Evolutionary conservation across 1,140 invertebrate genomes (phyloP), one percentile per base, ranked within the genome.

Genomic region (Drosophila ironensis): DNA sequence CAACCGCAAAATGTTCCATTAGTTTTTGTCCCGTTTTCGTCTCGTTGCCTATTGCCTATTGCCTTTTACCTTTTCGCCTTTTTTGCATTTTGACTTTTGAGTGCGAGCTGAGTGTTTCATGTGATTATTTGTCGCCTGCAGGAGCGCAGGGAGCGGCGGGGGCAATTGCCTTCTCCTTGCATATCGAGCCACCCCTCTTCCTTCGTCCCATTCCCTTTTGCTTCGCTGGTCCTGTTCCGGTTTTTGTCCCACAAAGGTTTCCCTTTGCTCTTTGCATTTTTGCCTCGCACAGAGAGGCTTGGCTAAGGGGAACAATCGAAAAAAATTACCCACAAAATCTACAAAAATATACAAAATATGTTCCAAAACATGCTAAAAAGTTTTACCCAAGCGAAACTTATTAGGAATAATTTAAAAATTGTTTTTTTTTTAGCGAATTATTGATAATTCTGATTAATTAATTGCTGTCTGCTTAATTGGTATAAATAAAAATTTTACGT

Each of bases 1-100:
- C 47, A 68, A 61, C 61, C 63, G 46, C 59, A 60, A 42, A 74
- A 61, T 48, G 46, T 61, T 47, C 28, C 25, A 24, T 59, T 28
- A 60, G 48, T 53, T 74, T 54, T 41, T 68, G 42, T 50, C 20
- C 14, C 33, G 6, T 53, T 12, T 3, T 28, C 17, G 27, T 19
- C 6, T 16, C 20, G 12, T 24, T 48, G 25, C 17, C 16, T n/a
- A 14, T 27, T 20, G n/a, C 14, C 20, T 12, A 30, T 42, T 28
- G 12, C 33, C 16, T 50, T 20, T 44, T 22, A 38, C 47, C 35
- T 33, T 52, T 50, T 45, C 25, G 14, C 7, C 30, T 33, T 30
- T 30, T 61, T 63, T 14, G 56, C 30, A 47, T 63, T 37, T 63
- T 61, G 59, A 72, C 30, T 64, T 56, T 52, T 38, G 30, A 47